These are phyloP conservation scores for Indicator maculatus DNA, from an alignment of 2,113 vertebrate genomes.

Conservation along the genomic window DNA sequence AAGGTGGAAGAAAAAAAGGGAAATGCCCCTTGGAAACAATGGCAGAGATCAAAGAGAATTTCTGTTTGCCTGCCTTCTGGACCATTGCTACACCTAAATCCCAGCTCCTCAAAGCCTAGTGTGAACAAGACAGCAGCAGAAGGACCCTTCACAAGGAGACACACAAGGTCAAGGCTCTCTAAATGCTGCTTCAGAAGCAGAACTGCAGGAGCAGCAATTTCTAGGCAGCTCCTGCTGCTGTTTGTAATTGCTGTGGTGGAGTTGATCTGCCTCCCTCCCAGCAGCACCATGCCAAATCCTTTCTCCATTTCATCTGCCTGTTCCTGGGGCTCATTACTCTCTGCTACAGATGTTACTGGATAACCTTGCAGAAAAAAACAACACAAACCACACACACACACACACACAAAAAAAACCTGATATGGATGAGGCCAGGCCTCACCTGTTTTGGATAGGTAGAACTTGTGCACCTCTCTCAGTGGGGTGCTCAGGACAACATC, in stretches of 20 bases:
- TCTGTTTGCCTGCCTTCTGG: neutral
- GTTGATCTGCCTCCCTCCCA: neutral
- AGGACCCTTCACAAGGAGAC: neutral
- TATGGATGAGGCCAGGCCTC: neutral
- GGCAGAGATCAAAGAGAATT: neutral
- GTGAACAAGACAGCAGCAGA: neutral
- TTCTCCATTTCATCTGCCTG: conserved; percentile 1
- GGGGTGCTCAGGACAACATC: neutral
- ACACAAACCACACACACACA: no score
- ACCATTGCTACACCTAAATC: neutral
- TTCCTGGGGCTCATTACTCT: neutral
- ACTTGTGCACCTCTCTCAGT: neutral
- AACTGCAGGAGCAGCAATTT: neutral
- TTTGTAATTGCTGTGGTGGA: neutral
- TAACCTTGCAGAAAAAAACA: neutral
- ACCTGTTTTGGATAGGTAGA: neutral
- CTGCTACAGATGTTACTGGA: neutral
- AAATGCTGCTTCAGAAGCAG: neutral
- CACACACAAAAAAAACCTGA: neutral
- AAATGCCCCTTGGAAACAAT: neutral
- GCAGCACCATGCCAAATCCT: neutral
- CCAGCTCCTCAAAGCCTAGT: neutral
- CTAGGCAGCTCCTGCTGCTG: neutral
- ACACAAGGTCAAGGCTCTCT: neutral
- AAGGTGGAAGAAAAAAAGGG: neutral